Evolutionary conservation across 2,113 vertebrate genomes (phyloP).

Genomic region (Cyrtonyx montezumae): DNA sequence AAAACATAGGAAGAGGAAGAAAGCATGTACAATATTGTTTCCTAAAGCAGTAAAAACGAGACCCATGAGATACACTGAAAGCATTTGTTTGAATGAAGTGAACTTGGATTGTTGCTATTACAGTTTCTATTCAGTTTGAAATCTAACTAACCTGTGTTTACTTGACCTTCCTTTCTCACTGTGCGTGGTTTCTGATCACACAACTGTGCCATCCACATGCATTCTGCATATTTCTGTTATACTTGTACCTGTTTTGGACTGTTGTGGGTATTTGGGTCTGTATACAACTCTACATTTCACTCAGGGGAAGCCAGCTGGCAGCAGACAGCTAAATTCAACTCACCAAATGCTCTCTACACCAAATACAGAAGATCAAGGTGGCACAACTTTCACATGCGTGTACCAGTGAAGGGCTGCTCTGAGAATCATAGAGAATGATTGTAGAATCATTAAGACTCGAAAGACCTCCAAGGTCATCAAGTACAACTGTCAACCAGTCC

Average conservation of each 20-base stretch:
- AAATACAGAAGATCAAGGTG: not conserved
- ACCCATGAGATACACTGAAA: slow-evolving; percentile 2
- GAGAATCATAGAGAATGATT: not conserved
- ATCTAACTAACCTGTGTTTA: not conserved
- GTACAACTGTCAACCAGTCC: no score
- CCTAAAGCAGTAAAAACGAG: slow-evolving; percentile 50
- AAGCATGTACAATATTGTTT: slow-evolving; percentile 48
- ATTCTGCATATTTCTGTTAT: not conserved
- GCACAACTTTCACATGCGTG: not conserved
- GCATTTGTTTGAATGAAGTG: not conserved
- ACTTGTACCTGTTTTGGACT: not conserved
- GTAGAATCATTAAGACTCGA: no score
- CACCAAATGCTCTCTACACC: not conserved
- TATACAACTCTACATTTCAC: not conserved
- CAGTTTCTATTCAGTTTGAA: not conserved
- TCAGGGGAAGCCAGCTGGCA: not conserved
- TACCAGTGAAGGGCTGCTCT: not conserved
- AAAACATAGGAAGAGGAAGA: slow-evolving; percentile 44
- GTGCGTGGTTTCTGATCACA: not conserved
- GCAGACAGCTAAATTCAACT: not conserved
- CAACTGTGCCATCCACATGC: not conserved
- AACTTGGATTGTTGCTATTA: not conserved
- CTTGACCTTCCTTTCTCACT: not conserved
- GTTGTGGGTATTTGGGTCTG: not conserved
- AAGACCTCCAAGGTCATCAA: no score